Evolutionary conservation across 2,888 invertebrate species (phyloP).

Genomic region (Petrolisthes cinctipes): DNA sequence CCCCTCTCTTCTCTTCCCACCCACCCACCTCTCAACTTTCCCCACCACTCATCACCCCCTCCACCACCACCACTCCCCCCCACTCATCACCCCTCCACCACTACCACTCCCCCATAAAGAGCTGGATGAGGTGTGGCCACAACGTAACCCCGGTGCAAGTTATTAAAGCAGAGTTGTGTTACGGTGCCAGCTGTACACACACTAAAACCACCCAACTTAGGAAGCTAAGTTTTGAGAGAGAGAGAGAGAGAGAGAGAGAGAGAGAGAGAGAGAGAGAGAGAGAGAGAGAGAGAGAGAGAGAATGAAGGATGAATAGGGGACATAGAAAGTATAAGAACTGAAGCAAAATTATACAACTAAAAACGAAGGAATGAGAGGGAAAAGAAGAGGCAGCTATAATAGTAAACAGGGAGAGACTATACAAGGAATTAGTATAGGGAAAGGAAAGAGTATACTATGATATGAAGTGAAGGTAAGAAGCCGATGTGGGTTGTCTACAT

Average conservation of each 20-base stretch:
- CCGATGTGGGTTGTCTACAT: too few relatives aligned
- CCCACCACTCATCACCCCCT: background rate
- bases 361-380: too few relatives aligned
- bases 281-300: conserved; percentile 36
- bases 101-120: too few relatives aligned
- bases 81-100: background rate
- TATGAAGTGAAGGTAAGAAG: too few relatives aligned
- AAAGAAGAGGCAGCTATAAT: too few relatives aligned
- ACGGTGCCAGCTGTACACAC: background rate
- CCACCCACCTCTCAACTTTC: background rate
- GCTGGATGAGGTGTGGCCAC: background rate
- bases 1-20: too few relatives aligned
- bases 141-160: background rate
- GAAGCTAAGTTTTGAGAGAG: conserved; percentile 22
- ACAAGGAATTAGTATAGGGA: too few relatives aligned
- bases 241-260: conserved; percentile 37
- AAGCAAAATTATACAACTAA: too few relatives aligned
- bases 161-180: background rate
- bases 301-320: background rate
- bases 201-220: background rate
- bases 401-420: too few relatives aligned
- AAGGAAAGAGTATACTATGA: too few relatives aligned
- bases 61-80: background rate
- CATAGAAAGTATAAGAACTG: background rate
- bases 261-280: conserved; percentile 42